phyloP scores from a whole-genome alignment of 1,140 invertebrate species.

The Lordiphosa collinella region DNA sequence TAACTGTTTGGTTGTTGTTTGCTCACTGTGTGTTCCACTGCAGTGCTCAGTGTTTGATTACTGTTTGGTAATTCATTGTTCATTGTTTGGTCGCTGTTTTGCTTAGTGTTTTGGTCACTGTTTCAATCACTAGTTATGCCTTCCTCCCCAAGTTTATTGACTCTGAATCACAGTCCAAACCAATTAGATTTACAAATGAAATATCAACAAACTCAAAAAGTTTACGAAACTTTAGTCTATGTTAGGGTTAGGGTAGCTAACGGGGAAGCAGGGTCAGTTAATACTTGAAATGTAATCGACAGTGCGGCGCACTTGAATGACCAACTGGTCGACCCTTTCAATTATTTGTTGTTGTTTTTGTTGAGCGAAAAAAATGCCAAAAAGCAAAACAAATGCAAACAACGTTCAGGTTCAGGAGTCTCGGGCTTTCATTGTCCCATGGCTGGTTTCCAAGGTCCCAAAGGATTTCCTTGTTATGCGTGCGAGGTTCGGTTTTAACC shows the following conservation, averaged over 20 bases:
- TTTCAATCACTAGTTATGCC: too few relatives aligned
- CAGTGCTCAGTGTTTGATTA: too few relatives aligned
- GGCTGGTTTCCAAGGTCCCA: conserved; percentile 58
- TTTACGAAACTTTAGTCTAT: conserved; percentile 55
- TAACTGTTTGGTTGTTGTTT: too few relatives aligned
- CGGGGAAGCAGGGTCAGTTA: conserved; percentile 21
- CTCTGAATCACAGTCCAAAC: not conserved
- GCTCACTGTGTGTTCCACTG: too few relatives aligned
- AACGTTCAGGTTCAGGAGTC: conserved; percentile 46
- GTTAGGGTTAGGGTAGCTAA: conserved; percentile 39
- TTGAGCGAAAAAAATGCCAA: conserved; percentile 48
- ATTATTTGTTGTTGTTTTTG: conserved; percentile 64
- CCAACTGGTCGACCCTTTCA: conserved; percentile 61
- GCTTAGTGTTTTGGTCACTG: too few relatives aligned
- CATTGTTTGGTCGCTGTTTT: too few relatives aligned
- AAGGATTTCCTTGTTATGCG: conserved; percentile 77
- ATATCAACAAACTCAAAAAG: conserved; percentile 57
- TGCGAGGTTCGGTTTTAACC: conserved; percentile 70
- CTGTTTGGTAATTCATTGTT: too few relatives aligned
- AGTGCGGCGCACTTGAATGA: conserved; percentile 72
- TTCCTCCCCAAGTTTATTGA: too few relatives aligned
- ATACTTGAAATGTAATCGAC: conserved; percentile 73
- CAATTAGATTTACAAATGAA: conserved; percentile 71
- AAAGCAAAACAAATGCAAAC: conserved; percentile 76
- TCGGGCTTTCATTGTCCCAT: conserved; percentile 38